Base-by-base conservation (phyloP, 2,113 vertebrate species). In the Crotophaga sulcirostris region DNA sequence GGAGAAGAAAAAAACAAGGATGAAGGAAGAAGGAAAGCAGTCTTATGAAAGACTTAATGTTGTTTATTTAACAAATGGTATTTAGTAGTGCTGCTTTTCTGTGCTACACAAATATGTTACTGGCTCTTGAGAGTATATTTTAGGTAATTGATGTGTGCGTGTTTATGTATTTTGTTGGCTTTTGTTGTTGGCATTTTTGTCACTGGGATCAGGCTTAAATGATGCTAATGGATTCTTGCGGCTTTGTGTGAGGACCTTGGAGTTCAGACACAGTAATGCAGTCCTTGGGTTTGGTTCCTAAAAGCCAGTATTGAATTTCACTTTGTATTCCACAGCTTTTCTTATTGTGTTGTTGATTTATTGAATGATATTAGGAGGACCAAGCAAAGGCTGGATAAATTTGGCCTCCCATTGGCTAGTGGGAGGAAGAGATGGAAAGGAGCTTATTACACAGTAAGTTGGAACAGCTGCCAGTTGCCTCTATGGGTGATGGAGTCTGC, bases 301-400 rank as follows among this genome's bases (percentile, higher is more conserved):
- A 87, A 94, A 94, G 70, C 40, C 59, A 80, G 9, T 82, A 64
- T 34, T 90, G 70, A 49, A 95, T 97, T 94, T 93, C 64, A 56
- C 42, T 94, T 82, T 24, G 34, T 74, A 83, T 93, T 93, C 18
- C 67, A 29, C 62, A 72, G 72, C 58, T 92, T 94, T 88, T 88
- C 42, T 87, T 90, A 40, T 72, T 85, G 11, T 83, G 23, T 64
- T 94, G n/a, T 92, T 93, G 44, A 68, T 87, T 86, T 4, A 4
- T 47, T 86, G n/a, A 88, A 49, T 80, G 36, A 83, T 3, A 2
- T 73, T 83, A 59, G n/a, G 75, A 92, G 62, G 42, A 74, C 59
- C 14, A 74, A 80, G 59, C 33, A 80, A 93, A 75, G 76, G 60
- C 40, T 52, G 29, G 45, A 16, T 93, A 72, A 0, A 0, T 69